These are phyloP conservation scores for Gonocerus acuteangulatus DNA, from an alignment of 2,888 invertebrate species.

Conservation along the genomic window DNA sequence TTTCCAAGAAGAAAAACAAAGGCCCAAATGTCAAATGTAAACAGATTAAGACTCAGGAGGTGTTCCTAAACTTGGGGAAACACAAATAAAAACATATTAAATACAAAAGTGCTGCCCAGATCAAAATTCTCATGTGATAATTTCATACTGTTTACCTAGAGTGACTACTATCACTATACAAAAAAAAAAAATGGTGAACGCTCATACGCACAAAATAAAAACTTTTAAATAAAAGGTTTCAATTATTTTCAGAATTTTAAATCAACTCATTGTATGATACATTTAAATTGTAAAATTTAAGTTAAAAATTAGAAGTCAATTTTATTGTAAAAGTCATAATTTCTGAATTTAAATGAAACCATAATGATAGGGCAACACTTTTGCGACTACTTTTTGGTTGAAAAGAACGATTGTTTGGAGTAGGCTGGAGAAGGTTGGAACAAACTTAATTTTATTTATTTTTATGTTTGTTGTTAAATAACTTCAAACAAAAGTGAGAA, in stretches of 20 bases:
- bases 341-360: constrained; percentile 22
- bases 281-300: neutral
- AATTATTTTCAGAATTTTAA: constrained; percentile 19
- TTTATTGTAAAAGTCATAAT: neutral
- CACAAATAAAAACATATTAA: neutral
- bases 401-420: neutral
- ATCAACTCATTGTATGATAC: constrained; percentile 6
- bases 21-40: constrained; percentile 18
- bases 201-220: constrained; percentile 23
- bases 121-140: constrained; percentile 15
- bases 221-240: constrained; percentile 10
- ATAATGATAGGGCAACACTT: constrained; percentile 16
- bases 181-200: constrained; percentile 7
- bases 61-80: constrained; percentile 5
- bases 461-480: constrained; percentile 30
- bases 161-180: neutral
- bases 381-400: constrained; percentile 4
- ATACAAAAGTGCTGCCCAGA: constrained; percentile 11
- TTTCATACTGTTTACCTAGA: constrained; percentile 8
- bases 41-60: neutral
- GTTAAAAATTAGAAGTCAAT: constrained; percentile 7
- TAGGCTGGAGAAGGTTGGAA: constrained; percentile 6
- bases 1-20: neutral
- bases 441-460: constrained; percentile 5
- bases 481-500: constrained; percentile 29